These are phyloP conservation scores for Glomeris maerens DNA, from an alignment of 1,140 invertebrate species.

Conservation along the genomic window DNA sequence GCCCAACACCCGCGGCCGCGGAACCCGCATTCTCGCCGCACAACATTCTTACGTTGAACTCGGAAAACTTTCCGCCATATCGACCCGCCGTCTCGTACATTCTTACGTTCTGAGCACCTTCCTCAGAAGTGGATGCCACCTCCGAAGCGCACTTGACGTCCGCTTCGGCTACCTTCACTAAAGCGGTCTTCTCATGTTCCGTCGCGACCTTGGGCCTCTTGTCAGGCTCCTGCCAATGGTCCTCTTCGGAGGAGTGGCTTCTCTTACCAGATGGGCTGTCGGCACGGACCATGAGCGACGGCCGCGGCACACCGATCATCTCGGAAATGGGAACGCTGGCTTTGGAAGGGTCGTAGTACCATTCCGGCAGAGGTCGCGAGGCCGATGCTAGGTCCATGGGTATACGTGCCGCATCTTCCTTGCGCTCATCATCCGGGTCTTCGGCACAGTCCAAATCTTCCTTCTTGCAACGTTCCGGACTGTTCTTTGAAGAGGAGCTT, in stretches of 20 bases:
- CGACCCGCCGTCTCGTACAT: not conserved
- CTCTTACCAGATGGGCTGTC: not conserved
- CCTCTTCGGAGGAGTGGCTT: not conserved
- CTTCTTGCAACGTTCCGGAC: not conserved
- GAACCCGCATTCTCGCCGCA: not conserved
- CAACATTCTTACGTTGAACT: no score
- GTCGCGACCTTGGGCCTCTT: not conserved
- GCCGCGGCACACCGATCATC: constrained; percentile 12
- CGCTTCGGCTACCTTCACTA: not conserved
- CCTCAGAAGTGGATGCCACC: not conserved
- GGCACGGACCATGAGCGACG: not conserved
- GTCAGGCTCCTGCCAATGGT: not conserved
- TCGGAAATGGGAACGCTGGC: constrained; percentile 2
- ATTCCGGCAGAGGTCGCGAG: constrained; percentile 7
- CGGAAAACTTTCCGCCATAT: no score
- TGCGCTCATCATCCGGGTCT: not conserved
- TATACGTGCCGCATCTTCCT: not conserved
- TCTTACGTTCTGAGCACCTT: not conserved
- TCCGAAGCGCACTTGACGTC: not conserved
- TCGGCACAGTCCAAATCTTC: not conserved
- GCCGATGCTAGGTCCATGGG: not conserved
- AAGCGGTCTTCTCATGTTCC: not conserved
- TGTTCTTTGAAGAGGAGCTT: not conserved
- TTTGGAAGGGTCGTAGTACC: constrained; percentile 11
- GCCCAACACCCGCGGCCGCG: not conserved